These are phyloP conservation scores for Melanotaenia pygmaea DNA, from an alignment of 2,797 vertebrate genomes.

Conservation along the genomic window DNA sequence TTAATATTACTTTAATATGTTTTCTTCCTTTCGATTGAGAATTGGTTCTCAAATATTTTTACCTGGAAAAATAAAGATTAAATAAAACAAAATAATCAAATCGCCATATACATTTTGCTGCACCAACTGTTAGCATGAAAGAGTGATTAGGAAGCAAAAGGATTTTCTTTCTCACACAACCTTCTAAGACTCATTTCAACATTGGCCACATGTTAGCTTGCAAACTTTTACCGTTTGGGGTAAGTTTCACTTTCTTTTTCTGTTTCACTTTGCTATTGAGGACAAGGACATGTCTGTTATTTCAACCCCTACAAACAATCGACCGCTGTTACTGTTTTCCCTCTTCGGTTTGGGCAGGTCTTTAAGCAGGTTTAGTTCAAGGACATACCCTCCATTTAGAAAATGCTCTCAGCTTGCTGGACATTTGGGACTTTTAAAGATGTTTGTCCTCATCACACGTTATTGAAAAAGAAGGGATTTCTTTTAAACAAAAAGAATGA, in stretches of 20 bases:
- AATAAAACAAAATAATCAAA: too few species aligned
- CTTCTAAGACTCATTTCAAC: neutral
- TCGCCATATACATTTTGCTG: too few species aligned
- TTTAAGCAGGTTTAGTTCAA: neutral
- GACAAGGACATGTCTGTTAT: neutral
- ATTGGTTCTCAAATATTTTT: too few species aligned
- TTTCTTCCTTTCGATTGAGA: too few species aligned
- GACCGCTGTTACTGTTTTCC: neutral
- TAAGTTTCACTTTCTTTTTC: neutral
- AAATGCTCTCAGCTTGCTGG: neutral
- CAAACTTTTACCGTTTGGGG: constrained; percentile 2
- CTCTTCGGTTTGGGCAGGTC: neutral
- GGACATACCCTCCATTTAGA: neutral
- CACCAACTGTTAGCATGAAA: too few species aligned
- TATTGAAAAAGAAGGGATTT: neutral
- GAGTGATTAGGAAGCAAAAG: too few species aligned
- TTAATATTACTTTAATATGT: too few species aligned
- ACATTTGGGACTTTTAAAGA: neutral
- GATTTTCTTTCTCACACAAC: too few species aligned
- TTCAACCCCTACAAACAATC: neutral
- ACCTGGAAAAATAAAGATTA: too few species aligned
- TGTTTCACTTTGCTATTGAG: too few species aligned
- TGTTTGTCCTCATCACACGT: neutral
- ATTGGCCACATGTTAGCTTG: neutral
- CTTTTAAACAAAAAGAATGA: neutral